Conservation (phyloP, 2,888 invertebrate genomes). For the Leptopterna dolabrata region DNA sequence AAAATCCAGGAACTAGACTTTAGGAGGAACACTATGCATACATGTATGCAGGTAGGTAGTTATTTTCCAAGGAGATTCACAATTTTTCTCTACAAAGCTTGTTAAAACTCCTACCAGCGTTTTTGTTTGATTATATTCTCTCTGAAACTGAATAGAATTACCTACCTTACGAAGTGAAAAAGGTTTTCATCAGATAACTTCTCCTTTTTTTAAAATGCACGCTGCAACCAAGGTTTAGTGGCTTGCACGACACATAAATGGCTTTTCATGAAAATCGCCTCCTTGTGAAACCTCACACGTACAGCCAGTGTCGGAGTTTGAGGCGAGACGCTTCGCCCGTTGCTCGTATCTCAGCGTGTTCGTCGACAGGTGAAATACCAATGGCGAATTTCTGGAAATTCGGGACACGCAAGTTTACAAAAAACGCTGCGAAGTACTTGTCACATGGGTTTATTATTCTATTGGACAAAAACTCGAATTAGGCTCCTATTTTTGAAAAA, state of each 20-base stretch:
- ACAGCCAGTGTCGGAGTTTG: conserved; percentile 76
- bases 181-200: too few relatives aligned
- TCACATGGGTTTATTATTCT: too few relatives aligned
- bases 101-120: neutral
- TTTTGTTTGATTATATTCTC: neutral
- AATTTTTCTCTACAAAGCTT: neutral
- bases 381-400: conserved; percentile 73
- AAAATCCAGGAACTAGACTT: neutral
- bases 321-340: conserved; percentile 74
- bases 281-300: conserved; percentile 67
- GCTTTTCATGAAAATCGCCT: neutral
- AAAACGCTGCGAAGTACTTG: too few relatives aligned
- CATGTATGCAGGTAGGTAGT: neutral
- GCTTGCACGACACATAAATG: neutral
- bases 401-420: neutral
- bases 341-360: conserved; percentile 74
- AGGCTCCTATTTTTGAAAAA: too few relatives aligned
- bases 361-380: conserved; percentile 76
- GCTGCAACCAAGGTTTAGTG: neutral
- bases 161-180: too few relatives aligned
- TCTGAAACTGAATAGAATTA: too few relatives aligned
- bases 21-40: neutral
- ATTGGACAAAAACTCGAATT: too few relatives aligned
- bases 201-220: neutral
- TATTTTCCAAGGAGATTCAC: neutral